Evolutionary conservation across 2,888 invertebrate species (phyloP).

Genomic region (Lasiommata megera): DNA sequence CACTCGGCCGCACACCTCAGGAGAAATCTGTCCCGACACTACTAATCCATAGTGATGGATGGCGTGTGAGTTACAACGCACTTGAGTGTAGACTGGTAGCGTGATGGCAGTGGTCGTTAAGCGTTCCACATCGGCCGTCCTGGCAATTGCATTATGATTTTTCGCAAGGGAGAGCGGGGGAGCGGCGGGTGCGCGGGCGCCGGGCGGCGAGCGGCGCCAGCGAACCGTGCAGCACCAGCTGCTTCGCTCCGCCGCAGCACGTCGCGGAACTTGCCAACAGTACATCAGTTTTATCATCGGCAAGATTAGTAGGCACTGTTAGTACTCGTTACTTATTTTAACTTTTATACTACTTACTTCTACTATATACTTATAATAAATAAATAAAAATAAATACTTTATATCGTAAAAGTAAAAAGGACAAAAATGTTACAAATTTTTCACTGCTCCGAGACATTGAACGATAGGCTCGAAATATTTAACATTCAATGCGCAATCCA

Average conservation of each 20-base stretch:
- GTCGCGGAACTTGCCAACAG: slow-evolving; percentile 58
- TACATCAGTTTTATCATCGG: slow-evolving; percentile 29
- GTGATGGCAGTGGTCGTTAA: slow-evolving; percentile 69
- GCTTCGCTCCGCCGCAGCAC: slow-evolving; percentile 54
- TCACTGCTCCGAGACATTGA: slow-evolving; percentile 56
- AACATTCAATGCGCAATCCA: slow-evolving; percentile 63
- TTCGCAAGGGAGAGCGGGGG: slow-evolving; percentile 77
- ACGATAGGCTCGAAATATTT: slow-evolving; percentile 53
- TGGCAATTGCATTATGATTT: slow-evolving; percentile 80
- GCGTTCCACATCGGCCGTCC: slow-evolving; percentile 79
- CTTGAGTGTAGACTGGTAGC: slow-evolving; percentile 78
- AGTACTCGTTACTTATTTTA: neutral
- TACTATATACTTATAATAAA: too few relatives aligned
- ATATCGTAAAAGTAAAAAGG: too few relatives aligned
- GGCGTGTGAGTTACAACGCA: slow-evolving; percentile 79
- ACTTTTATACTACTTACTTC: neutral
- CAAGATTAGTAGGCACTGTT: neutral
- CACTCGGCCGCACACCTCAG: slow-evolving; percentile 58
- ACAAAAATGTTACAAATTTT: slow-evolving; percentile 73
- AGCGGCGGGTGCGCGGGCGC: slow-evolving; percentile 47
- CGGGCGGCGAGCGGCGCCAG: slow-evolving; percentile 59
- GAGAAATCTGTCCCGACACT: slow-evolving; percentile 74
- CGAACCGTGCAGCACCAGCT: slow-evolving; percentile 75
- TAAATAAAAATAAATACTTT: too few relatives aligned
- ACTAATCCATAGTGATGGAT: slow-evolving; percentile 76